Base-by-base conservation (phyloP, 2,113 vertebrate species). In the Percina caprodes region DNA sequence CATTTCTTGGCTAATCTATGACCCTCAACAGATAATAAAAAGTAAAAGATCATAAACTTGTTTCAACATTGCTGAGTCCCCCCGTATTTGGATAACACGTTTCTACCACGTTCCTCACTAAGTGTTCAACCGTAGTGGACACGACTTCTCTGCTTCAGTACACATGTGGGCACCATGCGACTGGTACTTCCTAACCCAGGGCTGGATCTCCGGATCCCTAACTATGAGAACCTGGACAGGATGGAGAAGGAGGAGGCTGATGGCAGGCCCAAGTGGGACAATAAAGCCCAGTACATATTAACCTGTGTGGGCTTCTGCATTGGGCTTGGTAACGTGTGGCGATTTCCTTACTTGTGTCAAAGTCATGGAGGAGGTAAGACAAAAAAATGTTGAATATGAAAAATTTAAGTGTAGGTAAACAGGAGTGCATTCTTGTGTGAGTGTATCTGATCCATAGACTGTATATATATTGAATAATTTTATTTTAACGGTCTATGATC, bases 321-420 rank as follows among this genome's bases (percentile, higher is more conserved):
- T 55, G 97, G 97, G 16, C 94, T 99, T 7, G 97, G 97, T 73
- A 99, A 98, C 0, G 97, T 99, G 35, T 99, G 97, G 97, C 91
- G 97, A n/a, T 99, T 99, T 82, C 97, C 97, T 0, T 98, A 98
- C 89, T 94, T 98, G 79, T 98, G 97, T 83, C 97, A 99, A 94
- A 98, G 96, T 90, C 97, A 99, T 0, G 97, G 97, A 87, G 97
- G 97, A 97, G 97, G 97, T 99, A 95, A 67, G 58, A 55, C 13
- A 55, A 5, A 59, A 1, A 11, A 39, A 7, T 9, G 11, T 15
- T 3, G 15, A 39, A 58, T n/a, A 7, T 42, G 24, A 61, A 16
- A 69, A 35, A 69, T 59, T 16, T 45, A n/a, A 48, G 8, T 19
- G 9, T 39, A 35, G 54, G n/a, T 39, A 66, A 5, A 14, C 3